phyloP scores from a whole-genome alignment of 2,797 vertebrate genomes.

The Semotilus atromaculatus region DNA sequence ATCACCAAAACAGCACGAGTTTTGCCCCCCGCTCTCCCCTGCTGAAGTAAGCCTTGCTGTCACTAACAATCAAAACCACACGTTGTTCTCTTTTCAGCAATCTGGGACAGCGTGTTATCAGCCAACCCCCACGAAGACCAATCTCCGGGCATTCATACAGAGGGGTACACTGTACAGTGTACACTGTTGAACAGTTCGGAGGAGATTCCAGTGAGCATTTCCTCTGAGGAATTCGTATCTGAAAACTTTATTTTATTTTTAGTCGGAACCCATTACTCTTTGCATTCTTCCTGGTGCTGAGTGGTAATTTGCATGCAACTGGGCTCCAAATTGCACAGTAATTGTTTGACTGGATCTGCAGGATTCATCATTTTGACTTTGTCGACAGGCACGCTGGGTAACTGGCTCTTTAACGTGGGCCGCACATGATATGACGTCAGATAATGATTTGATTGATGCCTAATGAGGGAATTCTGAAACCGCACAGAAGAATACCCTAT shows the following conservation, averaged over 20 bases:
- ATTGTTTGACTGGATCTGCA: slow-evolving; percentile 74
- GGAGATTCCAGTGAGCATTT: slow-evolving; percentile 35
- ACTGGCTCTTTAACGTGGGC: slow-evolving; percentile 67
- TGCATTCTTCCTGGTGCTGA: slow-evolving; percentile 59
- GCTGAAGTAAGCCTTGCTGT: slow-evolving; percentile 43
- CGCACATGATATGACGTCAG: slow-evolving; percentile 63
- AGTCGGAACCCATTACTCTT: slow-evolving; percentile 65
- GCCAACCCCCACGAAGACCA: slow-evolving; percentile 31
- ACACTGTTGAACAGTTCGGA: background rate
- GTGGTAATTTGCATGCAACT: slow-evolving; percentile 64
- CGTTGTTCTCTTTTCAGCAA: slow-evolving; percentile 37
- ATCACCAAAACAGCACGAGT: slow-evolving; percentile 48
- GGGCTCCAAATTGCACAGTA: slow-evolving; percentile 69
- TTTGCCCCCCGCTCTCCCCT: slow-evolving; percentile 21
- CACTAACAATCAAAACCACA: slow-evolving; percentile 33
- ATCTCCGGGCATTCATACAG: slow-evolving; percentile 29
- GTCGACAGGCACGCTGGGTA: slow-evolving; percentile 62
- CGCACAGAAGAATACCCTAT: background rate
- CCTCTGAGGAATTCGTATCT: slow-evolving; percentile 49
- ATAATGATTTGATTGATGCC: slow-evolving; percentile 70
- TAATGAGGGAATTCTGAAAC: slow-evolving; percentile 33
- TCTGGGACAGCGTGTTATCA: slow-evolving; percentile 46
- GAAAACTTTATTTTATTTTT: slow-evolving; percentile 57
- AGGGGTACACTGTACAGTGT: slow-evolving; percentile 4
- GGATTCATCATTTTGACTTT: slow-evolving; percentile 77